Percentiles rank a stretch among this genome's conserved stretches.
phyloP scores from a whole-genome alignment of 2,113 vertebrate genomes.

The Caretta caretta region DNA sequence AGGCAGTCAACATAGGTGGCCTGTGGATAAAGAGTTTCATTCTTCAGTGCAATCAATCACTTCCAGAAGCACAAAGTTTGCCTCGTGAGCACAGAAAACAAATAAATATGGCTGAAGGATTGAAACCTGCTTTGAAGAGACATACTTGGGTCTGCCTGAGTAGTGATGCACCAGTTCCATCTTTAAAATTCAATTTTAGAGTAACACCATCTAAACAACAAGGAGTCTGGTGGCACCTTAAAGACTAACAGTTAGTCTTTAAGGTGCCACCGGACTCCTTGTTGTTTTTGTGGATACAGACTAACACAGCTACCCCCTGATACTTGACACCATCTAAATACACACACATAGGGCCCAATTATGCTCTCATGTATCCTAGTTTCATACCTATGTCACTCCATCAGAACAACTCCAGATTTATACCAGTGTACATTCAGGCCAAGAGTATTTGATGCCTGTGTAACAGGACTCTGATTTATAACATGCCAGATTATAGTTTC shows the following conservation, averaged over 20 bases:
- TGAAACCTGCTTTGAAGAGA: slow-evolving; percentile 14
- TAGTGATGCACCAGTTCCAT: neutral
- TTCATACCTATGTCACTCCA: neutral
- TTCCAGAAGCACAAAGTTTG: neutral
- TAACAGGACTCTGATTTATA: neutral
- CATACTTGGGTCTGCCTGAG: neutral
- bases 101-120: slow-evolving; percentile 26
- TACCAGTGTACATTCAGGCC: neutral
- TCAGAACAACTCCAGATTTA: neutral
- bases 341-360: neutral
- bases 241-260: no score
- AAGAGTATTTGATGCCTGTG: neutral
- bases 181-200: slow-evolving; percentile 19
- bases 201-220: neutral
- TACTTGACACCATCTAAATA: neutral
- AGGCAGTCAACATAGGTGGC: slow-evolving; percentile 49
- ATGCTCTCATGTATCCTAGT: neutral
- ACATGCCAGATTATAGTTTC: neutral
- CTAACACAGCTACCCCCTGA: no score
- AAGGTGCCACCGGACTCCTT: no score
- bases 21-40: slow-evolving; percentile 54
- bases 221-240: no score
- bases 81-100: slow-evolving; percentile 40
- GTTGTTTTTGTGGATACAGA: no score
- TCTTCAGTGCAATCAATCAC: slow-evolving; percentile 52